phyloP scores from a whole-genome alignment of 1,140 invertebrate genomes.

The Anagrus nilaparvatae region DNA sequence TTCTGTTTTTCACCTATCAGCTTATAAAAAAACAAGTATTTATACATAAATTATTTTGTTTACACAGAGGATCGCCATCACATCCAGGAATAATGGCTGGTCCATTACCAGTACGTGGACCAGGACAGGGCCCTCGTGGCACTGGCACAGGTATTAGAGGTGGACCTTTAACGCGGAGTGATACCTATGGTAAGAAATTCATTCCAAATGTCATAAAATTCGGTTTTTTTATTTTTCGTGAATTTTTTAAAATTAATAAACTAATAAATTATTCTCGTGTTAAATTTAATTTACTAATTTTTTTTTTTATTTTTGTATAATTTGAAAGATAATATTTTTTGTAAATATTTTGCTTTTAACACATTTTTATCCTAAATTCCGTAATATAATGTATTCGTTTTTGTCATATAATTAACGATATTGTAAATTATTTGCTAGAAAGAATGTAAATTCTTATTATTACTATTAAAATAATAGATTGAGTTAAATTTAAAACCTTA shows the following conservation, averaged over 20 bases:
- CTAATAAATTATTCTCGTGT: no score
- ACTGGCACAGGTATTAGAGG: slow-evolving; percentile 49
- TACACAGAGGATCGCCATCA: slow-evolving; percentile 50
- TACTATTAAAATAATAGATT: no score
- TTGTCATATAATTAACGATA: no score
- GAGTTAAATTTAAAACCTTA: no score
- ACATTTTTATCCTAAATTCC: slow-evolving; percentile 3
- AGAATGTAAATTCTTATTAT: no score
- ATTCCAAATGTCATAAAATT: not conserved
- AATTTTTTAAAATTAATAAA: no score
- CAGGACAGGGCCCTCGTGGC: slow-evolving; percentile 46
- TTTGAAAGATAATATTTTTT: slow-evolving; percentile 3
- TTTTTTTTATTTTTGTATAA: not conserved
- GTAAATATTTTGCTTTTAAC: slow-evolving; percentile 1
- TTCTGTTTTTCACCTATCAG: not conserved
- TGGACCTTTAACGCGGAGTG: slow-evolving; percentile 70
- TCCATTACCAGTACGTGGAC: slow-evolving; percentile 54
- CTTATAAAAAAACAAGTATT: not conserved
- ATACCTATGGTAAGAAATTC: slow-evolving; percentile 66
- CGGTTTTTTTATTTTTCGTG: not conserved
- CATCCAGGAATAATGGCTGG: slow-evolving; percentile 52
- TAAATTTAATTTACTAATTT: not conserved
- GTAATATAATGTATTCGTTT: no score
- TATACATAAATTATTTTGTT: slow-evolving; percentile 1
- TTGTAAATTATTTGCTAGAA: no score